Base-by-base conservation (phyloP, 1,140 invertebrate species). In the Meloidogyne chitwoodi region DNA sequence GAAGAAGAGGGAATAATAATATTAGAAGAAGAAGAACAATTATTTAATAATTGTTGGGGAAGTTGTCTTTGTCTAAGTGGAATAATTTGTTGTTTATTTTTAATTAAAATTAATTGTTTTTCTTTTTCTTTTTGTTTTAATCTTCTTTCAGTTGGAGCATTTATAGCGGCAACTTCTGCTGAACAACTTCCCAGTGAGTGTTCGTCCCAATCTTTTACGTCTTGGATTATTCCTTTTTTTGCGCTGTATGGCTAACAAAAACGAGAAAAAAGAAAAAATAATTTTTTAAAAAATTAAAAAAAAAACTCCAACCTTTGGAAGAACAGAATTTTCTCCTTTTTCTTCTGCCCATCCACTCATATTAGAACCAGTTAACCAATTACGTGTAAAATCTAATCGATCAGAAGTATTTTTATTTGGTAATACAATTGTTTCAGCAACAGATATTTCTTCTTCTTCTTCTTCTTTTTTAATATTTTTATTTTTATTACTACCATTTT, bases 131-230 rank as follows among this genome's bases (percentile, higher is more conserved):
- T 41, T 22, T 69, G 26, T 26, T 69, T 44, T 44, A 44, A 61
- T 31, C 56, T 26, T 31, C 44, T 61, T 62, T 74, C 27, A 27
- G 83, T 82, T 4, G 74, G 48, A 8, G 84, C 76, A 73, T 87
- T 87, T 64, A 86, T 87, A 8, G 84, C 84, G 12, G 84, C 84
- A 19, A 86, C 84, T 79, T 86, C 84, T 44, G 84, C 84, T n/a
- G 86, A 87, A 68, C 84, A 86, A 70, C 77, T 80, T 29, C 84
- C 84, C 26, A 86, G 72, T 10, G 86, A 87, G 68, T 85, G 84
- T 48, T 84, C 84, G 41, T 79, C 79, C 31, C 41, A 81, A 29
- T 80, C 79, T 48, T 68, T 63, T 66, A 38, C 22, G 29, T 38
- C 38, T 67, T 66, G 22, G 19, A 70, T 10, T 19, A 8, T 41